Conservation (phyloP, 2,797 vertebrate genomes). For the Manis javanica region DNA sequence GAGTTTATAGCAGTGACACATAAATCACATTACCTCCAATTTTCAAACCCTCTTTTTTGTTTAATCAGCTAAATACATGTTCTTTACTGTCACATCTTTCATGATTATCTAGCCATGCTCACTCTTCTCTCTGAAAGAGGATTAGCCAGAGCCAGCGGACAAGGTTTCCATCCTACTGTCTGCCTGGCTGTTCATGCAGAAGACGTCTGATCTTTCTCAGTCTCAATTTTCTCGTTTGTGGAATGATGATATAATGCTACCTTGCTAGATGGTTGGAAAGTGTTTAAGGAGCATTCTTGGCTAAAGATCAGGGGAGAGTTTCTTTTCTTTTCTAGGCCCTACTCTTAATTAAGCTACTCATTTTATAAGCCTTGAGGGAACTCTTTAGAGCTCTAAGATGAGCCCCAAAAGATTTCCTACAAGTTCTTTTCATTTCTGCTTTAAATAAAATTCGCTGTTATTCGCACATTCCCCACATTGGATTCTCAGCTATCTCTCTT, state of each 20-base stretch:
- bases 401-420: neutral
- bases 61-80: neutral
- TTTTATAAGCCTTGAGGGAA: conserved; percentile 33
- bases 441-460: neutral
- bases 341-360: conserved; percentile 27
- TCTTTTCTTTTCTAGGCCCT: conserved; percentile 3
- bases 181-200: conserved; percentile 11
- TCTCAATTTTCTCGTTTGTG: conserved; percentile 23
- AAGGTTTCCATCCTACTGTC: neutral
- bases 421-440: conserved; percentile 19
- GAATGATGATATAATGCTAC: conserved; percentile 5
- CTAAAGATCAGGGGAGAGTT: neutral
- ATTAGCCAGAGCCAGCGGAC: neutral
- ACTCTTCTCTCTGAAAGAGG: neutral
- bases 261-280: conserved; percentile 1
- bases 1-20: neutral
- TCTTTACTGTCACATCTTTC: neutral
- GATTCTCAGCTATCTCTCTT: neutral
- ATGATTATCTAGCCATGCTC: neutral
- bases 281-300: conserved; percentile 50
- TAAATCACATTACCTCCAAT: neutral
- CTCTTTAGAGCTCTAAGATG: neutral
- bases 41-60: conserved; percentile 19
- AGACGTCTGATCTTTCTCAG: neutral
- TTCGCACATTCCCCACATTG: neutral